Evolutionary conservation across 2,113 vertebrate genomes (phyloP).

Genomic region (Macrotis lagotis): DNA sequence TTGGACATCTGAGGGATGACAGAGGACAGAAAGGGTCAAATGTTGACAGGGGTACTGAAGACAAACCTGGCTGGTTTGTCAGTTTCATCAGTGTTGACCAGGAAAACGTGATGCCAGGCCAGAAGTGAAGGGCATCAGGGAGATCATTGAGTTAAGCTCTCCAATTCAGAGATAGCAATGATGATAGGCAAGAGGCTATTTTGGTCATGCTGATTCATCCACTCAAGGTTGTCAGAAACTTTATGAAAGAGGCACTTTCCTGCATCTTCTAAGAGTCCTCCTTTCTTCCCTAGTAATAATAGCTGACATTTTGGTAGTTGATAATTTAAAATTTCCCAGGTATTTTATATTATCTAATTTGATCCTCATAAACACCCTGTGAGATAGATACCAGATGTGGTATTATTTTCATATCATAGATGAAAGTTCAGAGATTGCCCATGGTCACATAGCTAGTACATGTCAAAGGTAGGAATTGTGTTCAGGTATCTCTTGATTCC

Average conservation of each 20-base stretch:
- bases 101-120: not conserved
- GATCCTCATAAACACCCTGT: not conserved
- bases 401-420: not conserved
- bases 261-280: not conserved
- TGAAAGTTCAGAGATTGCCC: not conserved
- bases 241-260: not conserved
- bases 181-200: not conserved
- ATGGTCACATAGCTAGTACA: too few species aligned
- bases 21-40: not conserved
- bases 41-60: not conserved
- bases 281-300: not conserved
- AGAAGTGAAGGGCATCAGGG: not conserved
- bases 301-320: not conserved
- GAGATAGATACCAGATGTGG: not conserved
- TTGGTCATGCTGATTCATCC: not conserved
- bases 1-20: not conserved
- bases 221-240: not conserved
- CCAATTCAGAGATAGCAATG: not conserved
- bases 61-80: not conserved
- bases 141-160: not conserved
- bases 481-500: not conserved
- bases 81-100: not conserved
- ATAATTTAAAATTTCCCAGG: not conserved
- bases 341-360: not conserved
- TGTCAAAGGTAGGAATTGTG: not conserved